Conservation (phyloP, 2,113 vertebrate genomes). For the Columba janthina region DNA sequence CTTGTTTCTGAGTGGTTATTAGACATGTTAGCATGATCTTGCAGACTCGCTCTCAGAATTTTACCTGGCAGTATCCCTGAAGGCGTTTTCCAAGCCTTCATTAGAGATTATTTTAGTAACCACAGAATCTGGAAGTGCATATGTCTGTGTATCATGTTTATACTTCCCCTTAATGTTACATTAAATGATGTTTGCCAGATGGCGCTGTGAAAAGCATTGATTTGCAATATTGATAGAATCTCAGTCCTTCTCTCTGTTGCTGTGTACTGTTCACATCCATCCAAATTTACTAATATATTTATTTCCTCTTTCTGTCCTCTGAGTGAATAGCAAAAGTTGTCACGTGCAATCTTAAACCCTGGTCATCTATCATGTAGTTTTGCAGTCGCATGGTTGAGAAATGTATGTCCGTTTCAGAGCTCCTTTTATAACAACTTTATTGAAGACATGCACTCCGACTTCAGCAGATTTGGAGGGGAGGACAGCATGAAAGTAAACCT, state of each 20-base stretch:
- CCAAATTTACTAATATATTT: background rate
- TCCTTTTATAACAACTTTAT: background rate
- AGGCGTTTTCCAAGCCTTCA: background rate
- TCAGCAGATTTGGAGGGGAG: background rate
- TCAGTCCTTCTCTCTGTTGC: background rate
- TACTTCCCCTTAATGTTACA: background rate
- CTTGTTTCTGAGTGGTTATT: background rate
- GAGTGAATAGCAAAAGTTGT: background rate
- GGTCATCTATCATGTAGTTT: background rate
- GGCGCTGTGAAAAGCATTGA: background rate
- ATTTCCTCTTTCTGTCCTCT: background rate
- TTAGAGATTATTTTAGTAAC: background rate
- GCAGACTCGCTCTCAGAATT: background rate
- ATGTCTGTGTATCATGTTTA: background rate
- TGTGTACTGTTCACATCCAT: background rate
- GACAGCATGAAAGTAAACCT: background rate
- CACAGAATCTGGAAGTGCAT: background rate
- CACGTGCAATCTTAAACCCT: background rate
- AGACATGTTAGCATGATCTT: background rate
- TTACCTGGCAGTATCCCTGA: background rate
- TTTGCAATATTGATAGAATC: background rate
- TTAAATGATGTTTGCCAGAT: background rate
- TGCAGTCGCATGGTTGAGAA: background rate
- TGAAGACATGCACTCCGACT: background rate
- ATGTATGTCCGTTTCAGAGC: background rate